phyloP scores from a whole-genome alignment of 2,888 invertebrate species.

The Diplazon laetatorius region DNA sequence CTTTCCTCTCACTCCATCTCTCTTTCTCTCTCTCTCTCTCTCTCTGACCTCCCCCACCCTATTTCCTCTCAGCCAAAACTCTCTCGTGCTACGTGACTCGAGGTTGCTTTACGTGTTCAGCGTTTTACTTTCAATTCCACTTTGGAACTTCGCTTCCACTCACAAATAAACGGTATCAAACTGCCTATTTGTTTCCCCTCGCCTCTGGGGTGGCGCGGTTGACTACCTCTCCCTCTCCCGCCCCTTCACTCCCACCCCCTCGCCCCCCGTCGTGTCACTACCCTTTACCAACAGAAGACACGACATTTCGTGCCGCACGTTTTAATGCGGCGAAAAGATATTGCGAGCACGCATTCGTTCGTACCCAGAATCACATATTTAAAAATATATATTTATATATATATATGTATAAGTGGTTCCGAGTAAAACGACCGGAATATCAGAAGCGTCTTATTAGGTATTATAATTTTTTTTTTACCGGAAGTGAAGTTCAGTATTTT shows the following conservation, averaged over 20 bases:
- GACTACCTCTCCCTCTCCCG: slow-evolving; percentile 44
- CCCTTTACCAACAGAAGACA: slow-evolving; percentile 67
- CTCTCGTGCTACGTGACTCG: slow-evolving; percentile 74
- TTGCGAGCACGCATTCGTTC: slow-evolving; percentile 72
- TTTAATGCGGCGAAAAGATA: slow-evolving; percentile 74
- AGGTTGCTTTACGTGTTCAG: slow-evolving; percentile 69
- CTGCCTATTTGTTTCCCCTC: slow-evolving; percentile 68
- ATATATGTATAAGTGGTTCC: neutral
- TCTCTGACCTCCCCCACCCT: too few relatives aligned
- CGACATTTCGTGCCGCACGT: slow-evolving; percentile 78
- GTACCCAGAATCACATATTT: slow-evolving; percentile 15
- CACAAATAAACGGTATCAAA: slow-evolving; percentile 69
- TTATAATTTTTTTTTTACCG: too few relatives aligned
- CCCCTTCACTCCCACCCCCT: slow-evolving; percentile 48
- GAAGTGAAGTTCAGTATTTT: neutral
- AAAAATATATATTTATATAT: too few relatives aligned
- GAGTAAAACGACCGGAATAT: neutral
- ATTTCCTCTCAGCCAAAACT: slow-evolving; percentile 56
- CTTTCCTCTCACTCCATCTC: slow-evolving; percentile 39
- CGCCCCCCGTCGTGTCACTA: neutral
- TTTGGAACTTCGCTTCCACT: slow-evolving; percentile 76
- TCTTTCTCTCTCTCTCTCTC: too few relatives aligned
- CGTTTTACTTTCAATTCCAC: slow-evolving; percentile 79
- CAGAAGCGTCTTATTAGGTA: too few relatives aligned
- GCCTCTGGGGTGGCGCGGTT: slow-evolving; percentile 46